Evolutionary conservation across 2,113 vertebrate genomes (phyloP).

Genomic region (Calyptommatus sinebrachiatus): DNA sequence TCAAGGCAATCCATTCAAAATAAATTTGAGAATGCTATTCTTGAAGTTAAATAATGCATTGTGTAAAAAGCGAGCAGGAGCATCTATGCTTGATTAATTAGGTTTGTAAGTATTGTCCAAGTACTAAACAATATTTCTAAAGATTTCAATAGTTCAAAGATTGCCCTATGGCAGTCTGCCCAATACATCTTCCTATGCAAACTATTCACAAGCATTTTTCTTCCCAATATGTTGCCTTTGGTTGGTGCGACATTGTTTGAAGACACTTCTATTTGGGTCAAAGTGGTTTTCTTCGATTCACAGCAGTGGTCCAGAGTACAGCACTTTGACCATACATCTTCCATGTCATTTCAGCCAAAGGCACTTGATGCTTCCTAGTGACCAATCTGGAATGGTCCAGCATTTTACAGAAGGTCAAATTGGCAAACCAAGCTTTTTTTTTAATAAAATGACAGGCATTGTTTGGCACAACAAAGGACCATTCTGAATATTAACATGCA

Average conservation of each 20-base stretch:
- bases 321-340: constrained; percentile 83
- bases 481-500: constrained; percentile 76
- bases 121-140: constrained; percentile 84
- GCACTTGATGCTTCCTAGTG: constrained; percentile 78
- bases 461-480: constrained; percentile 78
- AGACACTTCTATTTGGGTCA: constrained; percentile 79
- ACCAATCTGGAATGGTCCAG: constrained; percentile 75
- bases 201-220: constrained; percentile 81
- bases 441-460: constrained; percentile 70
- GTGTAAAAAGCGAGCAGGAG: constrained; percentile 76
- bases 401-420: constrained; percentile 75
- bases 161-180: constrained; percentile 78
- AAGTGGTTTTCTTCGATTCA: constrained; percentile 76
- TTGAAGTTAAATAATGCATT: constrained; percentile 69
- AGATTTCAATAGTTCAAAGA: constrained; percentile 85
- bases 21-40: constrained; percentile 71
- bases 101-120: constrained; percentile 83
- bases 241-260: constrained; percentile 84
- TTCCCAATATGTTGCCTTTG: constrained; percentile 82
- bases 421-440: constrained; percentile 74
- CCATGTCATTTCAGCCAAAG: constrained; percentile 83
- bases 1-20: constrained; percentile 63
- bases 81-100: constrained; percentile 85
- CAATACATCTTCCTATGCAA: constrained; percentile 81
- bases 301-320: constrained; percentile 77